These are phyloP conservation scores for Hyperopisus bebe DNA, from an alignment of 2,113 vertebrate genomes.

Conservation along the genomic window DNA sequence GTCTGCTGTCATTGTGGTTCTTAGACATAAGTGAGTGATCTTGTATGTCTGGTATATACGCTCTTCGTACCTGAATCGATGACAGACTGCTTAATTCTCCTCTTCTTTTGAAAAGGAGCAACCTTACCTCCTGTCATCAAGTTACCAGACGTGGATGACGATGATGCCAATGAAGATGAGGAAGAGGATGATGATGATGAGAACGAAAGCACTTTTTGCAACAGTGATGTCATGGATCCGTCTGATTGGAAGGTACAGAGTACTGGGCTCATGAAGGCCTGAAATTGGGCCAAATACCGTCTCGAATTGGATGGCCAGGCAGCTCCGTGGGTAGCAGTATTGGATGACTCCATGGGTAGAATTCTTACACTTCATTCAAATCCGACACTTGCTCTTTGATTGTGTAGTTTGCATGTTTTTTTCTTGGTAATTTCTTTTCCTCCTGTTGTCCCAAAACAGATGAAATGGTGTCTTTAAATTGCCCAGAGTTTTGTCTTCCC, in stretches of 20 bases:
- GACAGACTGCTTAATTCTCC: not conserved
- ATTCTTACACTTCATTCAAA: not conserved
- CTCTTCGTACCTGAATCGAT: not conserved
- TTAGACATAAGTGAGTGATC: not conserved
- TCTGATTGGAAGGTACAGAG: constrained; percentile 52
- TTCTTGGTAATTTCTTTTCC: not conserved
- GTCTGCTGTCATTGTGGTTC: not conserved
- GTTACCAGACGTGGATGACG: constrained; percentile 51
- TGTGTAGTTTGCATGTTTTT: not conserved
- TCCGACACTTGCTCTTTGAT: not conserved
- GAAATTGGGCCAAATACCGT: not conserved
- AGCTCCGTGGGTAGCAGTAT: not conserved
- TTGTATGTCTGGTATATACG: not conserved
- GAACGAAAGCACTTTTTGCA: constrained; percentile 39
- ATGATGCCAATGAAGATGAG: constrained; percentile 51
- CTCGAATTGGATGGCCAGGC: not conserved
- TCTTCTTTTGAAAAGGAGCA: constrained; percentile 38
- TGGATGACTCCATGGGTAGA: too few species aligned
- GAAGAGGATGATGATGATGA: constrained; percentile 44
- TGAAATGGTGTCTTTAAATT: not conserved
- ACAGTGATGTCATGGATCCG: constrained; percentile 37
- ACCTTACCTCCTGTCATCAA: constrained; percentile 32
- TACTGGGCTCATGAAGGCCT: not conserved
- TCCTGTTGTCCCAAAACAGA: not conserved
- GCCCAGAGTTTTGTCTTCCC: not conserved